Evolutionary conservation across 1,140 invertebrate genomes (phyloP), one percentile per base, ranked within the genome.

Genomic region (Calliphora vicina): DNA sequence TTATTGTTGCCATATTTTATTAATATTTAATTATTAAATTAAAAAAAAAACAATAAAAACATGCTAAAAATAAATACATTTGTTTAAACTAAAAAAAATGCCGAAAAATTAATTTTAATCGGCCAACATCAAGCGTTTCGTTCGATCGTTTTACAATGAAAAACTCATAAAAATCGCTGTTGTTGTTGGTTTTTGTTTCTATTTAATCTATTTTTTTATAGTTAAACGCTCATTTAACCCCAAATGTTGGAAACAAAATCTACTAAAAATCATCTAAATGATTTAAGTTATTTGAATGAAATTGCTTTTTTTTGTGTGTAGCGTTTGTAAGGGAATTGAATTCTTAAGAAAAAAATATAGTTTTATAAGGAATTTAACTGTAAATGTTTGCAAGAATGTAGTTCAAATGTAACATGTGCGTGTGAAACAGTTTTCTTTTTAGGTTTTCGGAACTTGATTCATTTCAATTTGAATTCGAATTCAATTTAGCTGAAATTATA

Each of bases 11-110:
- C n/a, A 17, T 6, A 50, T 50, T 6, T 17, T 17, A 50, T 50
- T 50, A 17, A 50, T 50, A 50, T 50, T 50, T 50, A 50, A 50
- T 50, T 50, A 50, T 50, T 50, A 50, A 50, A 17, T 50, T 50
- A n/a, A 50, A 50, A 13, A 6, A 50, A 50, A 9, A 50, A 50
- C 15, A 50, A 82, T 76, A 82, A 84, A 87, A 89, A 87, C 88
- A 89, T 87, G 88, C 88, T 85, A 89, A 85, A 88, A 50, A 88
- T 87, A 88, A 89, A 89, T 50, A 88, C 86, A 87, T 74, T 72
- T 74, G 45, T 50, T 50, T 50, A 50, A 12, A 50, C 4, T 6
- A 12, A 50, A 50, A 50, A 50, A 35, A 35, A 35, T 35, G 35
- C 45, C 45, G 17, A 50, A 50, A n/a, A 50, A 50, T 50, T 50